Evolutionary conservation across 2,888 invertebrate genomes (phyloP).

Genomic region (Oligia strigilis): DNA sequence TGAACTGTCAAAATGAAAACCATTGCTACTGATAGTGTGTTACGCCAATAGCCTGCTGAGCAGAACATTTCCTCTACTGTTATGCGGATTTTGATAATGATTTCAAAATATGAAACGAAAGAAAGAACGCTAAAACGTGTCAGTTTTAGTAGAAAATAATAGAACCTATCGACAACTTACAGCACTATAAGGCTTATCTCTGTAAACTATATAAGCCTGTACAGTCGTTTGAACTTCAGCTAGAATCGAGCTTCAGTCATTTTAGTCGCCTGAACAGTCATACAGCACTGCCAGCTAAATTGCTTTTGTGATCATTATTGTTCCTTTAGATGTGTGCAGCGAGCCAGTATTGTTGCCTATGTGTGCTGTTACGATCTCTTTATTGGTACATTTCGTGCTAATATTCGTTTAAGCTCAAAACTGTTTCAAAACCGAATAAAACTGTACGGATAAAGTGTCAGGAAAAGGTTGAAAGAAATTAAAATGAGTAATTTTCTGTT

Average conservation of each 20-base stretch:
- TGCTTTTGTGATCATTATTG: conserved; percentile 54
- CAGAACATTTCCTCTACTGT: background rate
- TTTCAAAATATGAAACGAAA: background rate
- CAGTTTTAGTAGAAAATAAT: background rate
- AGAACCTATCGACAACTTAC: background rate
- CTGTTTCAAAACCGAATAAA: conserved; percentile 7
- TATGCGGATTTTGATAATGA: background rate
- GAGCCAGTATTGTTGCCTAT: conserved; percentile 6
- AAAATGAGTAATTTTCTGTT: conserved; percentile 46
- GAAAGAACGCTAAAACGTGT: background rate
- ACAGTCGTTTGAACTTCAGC: conserved; percentile 22
- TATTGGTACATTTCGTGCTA: background rate
- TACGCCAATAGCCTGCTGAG: background rate
- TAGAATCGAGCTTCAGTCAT: conserved; percentile 39
- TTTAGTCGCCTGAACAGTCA: conserved; percentile 34
- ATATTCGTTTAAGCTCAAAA: background rate
- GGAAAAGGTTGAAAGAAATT: conserved; percentile 27
- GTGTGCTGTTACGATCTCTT: background rate
- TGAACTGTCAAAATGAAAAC: background rate
- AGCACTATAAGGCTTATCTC: background rate
- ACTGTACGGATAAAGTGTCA: background rate
- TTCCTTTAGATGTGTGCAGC: conserved; percentile 18
- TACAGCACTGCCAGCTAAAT: conserved; percentile 31
- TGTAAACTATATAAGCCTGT: background rate
- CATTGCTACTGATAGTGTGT: background rate